Evolutionary conservation across 2,888 invertebrate genomes (phyloP).

Genomic region (Drosophila tanythrix): DNA sequence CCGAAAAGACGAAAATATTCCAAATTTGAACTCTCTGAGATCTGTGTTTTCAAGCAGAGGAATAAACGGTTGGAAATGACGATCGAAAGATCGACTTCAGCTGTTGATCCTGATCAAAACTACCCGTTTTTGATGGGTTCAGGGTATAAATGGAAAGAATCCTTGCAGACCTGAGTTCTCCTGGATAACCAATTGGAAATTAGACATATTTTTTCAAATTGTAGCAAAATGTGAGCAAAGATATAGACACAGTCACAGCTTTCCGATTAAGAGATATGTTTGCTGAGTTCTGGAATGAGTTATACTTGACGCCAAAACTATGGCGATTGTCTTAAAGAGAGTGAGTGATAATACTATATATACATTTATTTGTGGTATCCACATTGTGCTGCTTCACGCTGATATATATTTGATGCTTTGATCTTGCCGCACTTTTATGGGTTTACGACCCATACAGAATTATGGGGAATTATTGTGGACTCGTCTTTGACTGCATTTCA

Average conservation of each 20-base stretch:
- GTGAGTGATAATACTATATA: background rate
- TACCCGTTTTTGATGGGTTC: background rate
- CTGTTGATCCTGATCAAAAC: background rate
- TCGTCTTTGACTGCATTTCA: constrained; percentile 37
- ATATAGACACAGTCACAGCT: background rate
- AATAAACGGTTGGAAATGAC: too few species aligned
- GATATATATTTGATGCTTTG: constrained; percentile 48
- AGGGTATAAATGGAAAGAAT: background rate
- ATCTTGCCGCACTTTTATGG: constrained; percentile 77
- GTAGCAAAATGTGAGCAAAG: background rate
- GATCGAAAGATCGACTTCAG: background rate
- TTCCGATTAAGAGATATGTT: background rate
- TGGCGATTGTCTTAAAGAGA: background rate
- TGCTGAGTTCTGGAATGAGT: background rate
- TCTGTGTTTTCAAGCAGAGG: background rate
- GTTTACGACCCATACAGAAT: constrained; percentile 52
- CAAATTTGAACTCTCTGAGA: background rate
- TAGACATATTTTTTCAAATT: background rate
- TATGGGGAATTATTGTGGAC: constrained; percentile 30
- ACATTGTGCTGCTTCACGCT: constrained; percentile 6
- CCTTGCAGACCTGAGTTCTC: accelerated
- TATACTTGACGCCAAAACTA: too few species aligned
- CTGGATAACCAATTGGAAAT: background rate
- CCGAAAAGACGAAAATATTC: background rate
- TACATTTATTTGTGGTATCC: background rate